phyloP scores from a whole-genome alignment of 2,888 invertebrate species.

The Neoascia interrupta region DNA sequence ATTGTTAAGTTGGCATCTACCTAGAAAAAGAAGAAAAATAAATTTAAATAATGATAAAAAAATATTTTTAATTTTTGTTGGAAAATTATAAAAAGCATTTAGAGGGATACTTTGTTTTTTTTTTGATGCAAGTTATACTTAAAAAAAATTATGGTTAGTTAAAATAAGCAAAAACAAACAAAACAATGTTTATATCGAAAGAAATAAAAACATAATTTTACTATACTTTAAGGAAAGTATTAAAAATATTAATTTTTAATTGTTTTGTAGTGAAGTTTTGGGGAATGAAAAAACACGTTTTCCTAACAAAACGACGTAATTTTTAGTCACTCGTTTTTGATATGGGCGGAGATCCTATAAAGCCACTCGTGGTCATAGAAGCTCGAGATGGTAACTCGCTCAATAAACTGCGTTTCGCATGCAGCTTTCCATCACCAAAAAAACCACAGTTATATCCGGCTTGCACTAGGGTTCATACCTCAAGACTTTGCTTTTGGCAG shows the following conservation, averaged over 20 bases:
- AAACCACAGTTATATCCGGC: too few relatives aligned
- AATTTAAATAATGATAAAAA: neutral
- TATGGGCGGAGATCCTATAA: too few relatives aligned
- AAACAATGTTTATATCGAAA: conserved; percentile 30
- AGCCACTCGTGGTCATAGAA: too few relatives aligned
- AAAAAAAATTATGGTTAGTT: conserved; percentile 11
- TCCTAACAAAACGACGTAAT: too few relatives aligned
- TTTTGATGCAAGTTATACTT: conserved; percentile 10
- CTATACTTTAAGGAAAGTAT: conserved; percentile 28
- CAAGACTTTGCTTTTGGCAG: too few relatives aligned
- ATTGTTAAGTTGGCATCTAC: conserved; percentile 23
- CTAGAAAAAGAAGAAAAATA: conserved; percentile 5
- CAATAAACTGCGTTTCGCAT: too few relatives aligned
- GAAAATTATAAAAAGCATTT: neutral
- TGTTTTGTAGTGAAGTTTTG: neutral
- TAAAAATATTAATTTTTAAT: neutral
- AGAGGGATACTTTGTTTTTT: neutral
- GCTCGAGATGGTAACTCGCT: too few relatives aligned
- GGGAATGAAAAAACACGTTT: too few relatives aligned
- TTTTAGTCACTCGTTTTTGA: too few relatives aligned
- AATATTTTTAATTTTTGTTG: too few relatives aligned
- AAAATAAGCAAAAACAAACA: neutral
- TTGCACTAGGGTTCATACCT: too few relatives aligned
- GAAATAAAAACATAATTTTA: conserved; percentile 26
- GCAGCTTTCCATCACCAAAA: too few relatives aligned